These are phyloP conservation scores for Dipodomys stephensi DNA, from an alignment of 2,113 vertebrate species.

Conservation along the genomic window DNA sequence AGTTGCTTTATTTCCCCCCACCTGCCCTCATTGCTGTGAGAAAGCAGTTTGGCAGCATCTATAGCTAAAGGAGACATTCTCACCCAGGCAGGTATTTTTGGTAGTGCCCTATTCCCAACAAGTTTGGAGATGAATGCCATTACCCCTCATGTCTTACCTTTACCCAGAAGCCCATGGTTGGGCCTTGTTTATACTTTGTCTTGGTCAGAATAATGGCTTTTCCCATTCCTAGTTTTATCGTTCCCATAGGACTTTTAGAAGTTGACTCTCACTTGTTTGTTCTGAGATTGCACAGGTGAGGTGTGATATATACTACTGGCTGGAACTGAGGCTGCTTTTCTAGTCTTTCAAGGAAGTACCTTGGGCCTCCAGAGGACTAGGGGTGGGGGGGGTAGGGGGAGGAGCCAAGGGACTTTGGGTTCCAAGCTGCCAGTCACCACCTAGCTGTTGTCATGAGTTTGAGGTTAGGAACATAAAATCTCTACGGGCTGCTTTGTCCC, in stretches of 20 bases:
- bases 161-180: not conserved
- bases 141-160: not conserved
- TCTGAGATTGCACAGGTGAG: not conserved
- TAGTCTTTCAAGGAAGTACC: not conserved
- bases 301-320: not conserved
- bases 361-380: not conserved
- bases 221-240: not conserved
- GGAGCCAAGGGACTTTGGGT: not conserved
- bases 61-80: too few relatives aligned
- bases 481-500: not conserved
- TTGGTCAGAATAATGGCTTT: conserved; percentile 28
- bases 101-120: fast-evolving
- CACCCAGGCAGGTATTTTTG: not conserved
- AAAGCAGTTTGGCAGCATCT: not conserved
- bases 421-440: not conserved
- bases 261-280: conserved; percentile 15
- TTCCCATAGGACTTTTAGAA: not conserved
- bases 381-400: too few relatives aligned
- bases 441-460: not conserved
- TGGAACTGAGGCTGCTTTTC: not conserved
- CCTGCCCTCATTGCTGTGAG: not conserved
- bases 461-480: not conserved
- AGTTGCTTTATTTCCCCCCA: not conserved
- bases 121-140: not conserved
- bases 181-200: conserved; percentile 18